Base-by-base conservation (phyloP, 1,140 invertebrate genomes). In the Plectus sambesii region DNA sequence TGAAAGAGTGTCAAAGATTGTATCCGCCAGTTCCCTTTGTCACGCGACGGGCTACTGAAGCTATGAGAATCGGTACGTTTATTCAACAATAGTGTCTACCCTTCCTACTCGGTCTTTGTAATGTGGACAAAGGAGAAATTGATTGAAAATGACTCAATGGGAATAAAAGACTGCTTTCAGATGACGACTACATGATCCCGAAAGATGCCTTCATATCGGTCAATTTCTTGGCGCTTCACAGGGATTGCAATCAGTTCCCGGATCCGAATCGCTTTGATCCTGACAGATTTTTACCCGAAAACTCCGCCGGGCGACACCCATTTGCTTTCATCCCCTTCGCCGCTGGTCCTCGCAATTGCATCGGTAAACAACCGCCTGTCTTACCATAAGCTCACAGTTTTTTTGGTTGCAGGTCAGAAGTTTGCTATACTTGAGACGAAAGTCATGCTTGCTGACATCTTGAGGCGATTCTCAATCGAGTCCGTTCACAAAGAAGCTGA, bases 261-360 rank as follows among this genome's bases (percentile, higher is more conserved):
- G 82, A 92, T 66, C 83, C 87, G 0, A 74, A 82, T 26, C 76
- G 72, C 48, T 93, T 89, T 66, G 76, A 90, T 73, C 87, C 87
- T 0, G 86, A 92, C 55, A 81, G 88, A 65, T 92, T 92, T 74
- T 72, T 87, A 38, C 81, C 83, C 0, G 86, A 89, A 69, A 80
- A 79, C 50, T 78, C 78, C 43, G 33, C 53, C 23, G 48, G 56
- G 15, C 62, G 67, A 37, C 70, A 71, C 58, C 68, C 71, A 5
- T 70, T 58, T 44, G 59, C 49, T 30, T 70, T 56, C 51, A 53
- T 59, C 12, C 68, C 68, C 0, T 69, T 69, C 37, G 60, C 60
- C 23, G 67, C 65, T 19, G 68, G 68, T 9, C 56, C 66, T 6
- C 47, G 66, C 35, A 70, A 69, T 52, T 70, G 68, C 47, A 70